Percentiles rank a stretch among this genome's conserved stretches.
Evolutionary conservation across 2,888 invertebrate genomes (phyloP).

Genomic region (Leptinotarsa tumamoca): DNA sequence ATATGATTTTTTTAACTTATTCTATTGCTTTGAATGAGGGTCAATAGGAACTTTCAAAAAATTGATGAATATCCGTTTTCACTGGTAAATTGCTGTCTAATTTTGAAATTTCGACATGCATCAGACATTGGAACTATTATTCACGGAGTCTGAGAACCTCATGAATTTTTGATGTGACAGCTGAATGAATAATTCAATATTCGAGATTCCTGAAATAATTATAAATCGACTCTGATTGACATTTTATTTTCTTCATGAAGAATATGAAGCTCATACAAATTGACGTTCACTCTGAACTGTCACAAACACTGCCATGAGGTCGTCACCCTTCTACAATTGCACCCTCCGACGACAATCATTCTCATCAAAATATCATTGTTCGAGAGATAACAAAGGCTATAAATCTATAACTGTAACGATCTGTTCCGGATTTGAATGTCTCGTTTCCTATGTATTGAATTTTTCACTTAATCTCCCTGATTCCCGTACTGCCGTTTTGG

Average conservation of each 20-base stretch:
- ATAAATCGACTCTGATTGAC: conserved; percentile 33
- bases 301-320: conserved; percentile 30
- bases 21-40: no score
- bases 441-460: conserved; percentile 58
- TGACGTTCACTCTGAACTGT: conserved; percentile 37
- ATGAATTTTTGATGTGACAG: conserved; percentile 28
- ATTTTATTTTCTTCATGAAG: conserved; percentile 38
- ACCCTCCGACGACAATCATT: conserved; percentile 49
- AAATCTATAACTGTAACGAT: conserved; percentile 62
- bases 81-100: no score
- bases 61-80: no score
- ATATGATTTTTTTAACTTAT: no score
- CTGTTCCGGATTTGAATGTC: conserved; percentile 59
- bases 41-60: no score
- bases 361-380: conserved; percentile 55
- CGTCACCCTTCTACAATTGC: conserved; percentile 45
- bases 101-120: no score
- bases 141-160: neutral
- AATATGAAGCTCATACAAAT: conserved; percentile 32
- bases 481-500: conserved; percentile 24
- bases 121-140: neutral
- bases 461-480: conserved; percentile 54
- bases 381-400: conserved; percentile 58
- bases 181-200: conserved; percentile 23
- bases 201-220: conserved; percentile 23